Conservation (phyloP, 2,888 invertebrate species). For the Malacosoma neustria region DNA sequence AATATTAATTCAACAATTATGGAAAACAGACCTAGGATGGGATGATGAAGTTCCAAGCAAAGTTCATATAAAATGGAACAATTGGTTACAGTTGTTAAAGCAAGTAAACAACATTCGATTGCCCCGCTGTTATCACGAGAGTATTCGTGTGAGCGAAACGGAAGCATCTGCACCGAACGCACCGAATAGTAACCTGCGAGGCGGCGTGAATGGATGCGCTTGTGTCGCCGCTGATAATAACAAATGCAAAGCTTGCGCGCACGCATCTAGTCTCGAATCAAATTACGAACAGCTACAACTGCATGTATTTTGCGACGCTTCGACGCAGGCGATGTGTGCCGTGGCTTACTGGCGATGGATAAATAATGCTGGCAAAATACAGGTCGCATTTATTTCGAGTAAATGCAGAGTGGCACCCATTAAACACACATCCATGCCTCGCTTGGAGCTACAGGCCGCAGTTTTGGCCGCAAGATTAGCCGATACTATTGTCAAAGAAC, state of each 20-base stretch:
- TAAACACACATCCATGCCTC: background rate
- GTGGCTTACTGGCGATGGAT: conserved; percentile 2
- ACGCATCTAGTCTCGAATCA: background rate
- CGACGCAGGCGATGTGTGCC: conserved; percentile 1
- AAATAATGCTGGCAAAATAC: background rate
- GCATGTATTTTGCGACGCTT: conserved; percentile 7
- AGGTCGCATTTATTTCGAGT: conserved; percentile 5
- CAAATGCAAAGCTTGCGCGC: background rate
- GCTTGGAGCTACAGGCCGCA: conserved; percentile 5
- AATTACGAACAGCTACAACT: too few species aligned
- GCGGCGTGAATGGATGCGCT: too few species aligned
- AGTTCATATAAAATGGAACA: background rate
- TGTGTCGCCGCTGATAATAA: too few species aligned
- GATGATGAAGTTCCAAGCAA: background rate
- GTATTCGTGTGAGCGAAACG: too few species aligned
- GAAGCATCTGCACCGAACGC: too few species aligned
- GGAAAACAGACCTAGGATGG: conserved; percentile 8
- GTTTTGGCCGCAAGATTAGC: conserved; percentile 2
- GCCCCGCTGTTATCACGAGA: conserved; percentile 3
- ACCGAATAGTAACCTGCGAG: too few species aligned
- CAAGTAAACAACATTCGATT: conserved; percentile 1
- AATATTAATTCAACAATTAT: conserved; percentile 13
- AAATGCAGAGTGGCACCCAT: conserved; percentile 4
- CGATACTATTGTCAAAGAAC: conserved; percentile 3
- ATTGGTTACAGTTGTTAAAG: conserved; percentile 3